Evolutionary conservation across 2,797 vertebrate species (phyloP).

Genomic region (Clamator glandarius): DNA sequence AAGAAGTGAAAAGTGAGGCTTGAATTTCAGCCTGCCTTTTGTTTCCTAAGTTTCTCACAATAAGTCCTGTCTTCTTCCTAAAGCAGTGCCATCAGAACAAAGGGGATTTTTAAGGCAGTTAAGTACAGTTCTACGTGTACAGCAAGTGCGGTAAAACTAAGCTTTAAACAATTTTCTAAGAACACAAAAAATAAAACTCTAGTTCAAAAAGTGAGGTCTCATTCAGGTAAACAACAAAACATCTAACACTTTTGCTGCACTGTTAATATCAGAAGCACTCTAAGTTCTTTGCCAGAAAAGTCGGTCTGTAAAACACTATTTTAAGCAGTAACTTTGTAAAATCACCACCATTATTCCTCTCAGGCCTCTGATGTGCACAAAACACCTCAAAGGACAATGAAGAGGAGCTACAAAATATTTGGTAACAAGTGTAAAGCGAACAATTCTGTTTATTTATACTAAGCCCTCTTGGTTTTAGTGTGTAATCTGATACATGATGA

Average conservation of each 20-base stretch:
- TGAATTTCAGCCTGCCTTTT: not conserved
- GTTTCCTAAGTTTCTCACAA: not conserved
- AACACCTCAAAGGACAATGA: not conserved
- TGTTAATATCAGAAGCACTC: not conserved
- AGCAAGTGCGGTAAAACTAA: not conserved
- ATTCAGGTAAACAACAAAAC: not conserved
- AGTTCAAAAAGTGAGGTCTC: not conserved
- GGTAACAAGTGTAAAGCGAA: not conserved
- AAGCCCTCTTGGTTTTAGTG: not conserved
- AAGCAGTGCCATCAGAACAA: not conserved
- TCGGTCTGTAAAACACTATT: not conserved
- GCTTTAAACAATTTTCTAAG: not conserved
- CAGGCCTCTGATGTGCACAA: too few relatives aligned
- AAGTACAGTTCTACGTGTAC: not conserved
- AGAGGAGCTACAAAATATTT: not conserved
- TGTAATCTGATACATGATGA: not conserved
- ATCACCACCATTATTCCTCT: not conserved
- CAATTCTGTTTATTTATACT: not conserved
- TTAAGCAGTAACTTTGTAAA: not conserved
- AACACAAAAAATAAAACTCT: not conserved
- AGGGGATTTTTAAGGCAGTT: not conserved
- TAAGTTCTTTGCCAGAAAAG: not conserved
- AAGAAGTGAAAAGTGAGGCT: not conserved
- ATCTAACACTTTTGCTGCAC: not conserved
- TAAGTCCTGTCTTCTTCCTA: not conserved